Evolutionary conservation across 2,888 invertebrate genomes (phyloP).

Genomic region (Colletes collaris): DNA sequence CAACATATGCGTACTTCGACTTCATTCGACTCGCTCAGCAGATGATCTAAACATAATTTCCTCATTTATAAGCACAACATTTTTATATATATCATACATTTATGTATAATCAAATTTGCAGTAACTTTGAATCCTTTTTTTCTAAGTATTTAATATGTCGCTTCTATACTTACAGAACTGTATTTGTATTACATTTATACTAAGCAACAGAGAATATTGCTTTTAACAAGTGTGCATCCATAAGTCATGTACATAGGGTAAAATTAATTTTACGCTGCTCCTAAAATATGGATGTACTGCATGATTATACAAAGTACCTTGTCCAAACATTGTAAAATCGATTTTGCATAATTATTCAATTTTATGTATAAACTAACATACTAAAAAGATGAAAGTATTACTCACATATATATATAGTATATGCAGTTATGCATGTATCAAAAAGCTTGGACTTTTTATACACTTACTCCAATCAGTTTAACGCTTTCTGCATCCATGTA

Average conservation of each 20-base stretch:
- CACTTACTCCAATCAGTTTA: constrained; percentile 30
- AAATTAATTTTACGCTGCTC: constrained; percentile 42
- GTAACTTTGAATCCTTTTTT: constrained; percentile 45
- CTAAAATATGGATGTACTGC: constrained; percentile 33
- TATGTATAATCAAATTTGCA: constrained; percentile 56
- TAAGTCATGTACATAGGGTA: constrained; percentile 7
- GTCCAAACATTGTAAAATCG: constrained; percentile 41
- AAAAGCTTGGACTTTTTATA: constrained; percentile 44
- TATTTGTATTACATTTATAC: constrained; percentile 50
- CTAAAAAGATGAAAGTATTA: constrained; percentile 46
- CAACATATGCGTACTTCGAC: constrained; percentile 81
- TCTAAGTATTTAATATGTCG: constrained; percentile 33
- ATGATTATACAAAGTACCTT: constrained; percentile 22
- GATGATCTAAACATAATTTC: constrained; percentile 75
- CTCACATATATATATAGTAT: constrained; percentile 38
- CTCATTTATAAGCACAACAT: constrained; percentile 66
- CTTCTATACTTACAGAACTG: constrained; percentile 31
- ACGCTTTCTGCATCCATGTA: constrained; percentile 20
- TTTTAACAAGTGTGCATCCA: constrained; percentile 39
- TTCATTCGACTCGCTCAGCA: constrained; percentile 82
- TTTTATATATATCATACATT: constrained; percentile 61
- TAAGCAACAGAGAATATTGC: constrained; percentile 18
- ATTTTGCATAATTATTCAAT: constrained; percentile 40
- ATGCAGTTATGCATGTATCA: constrained; percentile 33
- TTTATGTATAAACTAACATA: constrained; percentile 48